A percentile compares a stretch with the other conserved stretches of the same genome.
These are phyloP conservation scores for Athalia cordata DNA, from an alignment of 2,888 invertebrate species.

Conservation along the genomic window DNA sequence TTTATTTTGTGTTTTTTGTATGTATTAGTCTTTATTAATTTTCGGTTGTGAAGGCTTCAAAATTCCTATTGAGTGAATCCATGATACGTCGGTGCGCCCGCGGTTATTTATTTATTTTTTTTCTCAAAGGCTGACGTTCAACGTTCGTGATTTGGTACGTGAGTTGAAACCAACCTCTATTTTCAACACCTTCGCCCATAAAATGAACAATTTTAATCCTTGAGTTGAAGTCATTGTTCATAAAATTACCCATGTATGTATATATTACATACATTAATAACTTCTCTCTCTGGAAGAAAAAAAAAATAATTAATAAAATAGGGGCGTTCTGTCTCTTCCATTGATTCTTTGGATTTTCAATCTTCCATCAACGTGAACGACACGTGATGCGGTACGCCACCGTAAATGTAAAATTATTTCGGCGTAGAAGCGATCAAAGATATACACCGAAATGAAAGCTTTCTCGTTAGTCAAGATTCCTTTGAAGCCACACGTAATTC, in stretches of 20 bases:
- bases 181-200: not conserved
- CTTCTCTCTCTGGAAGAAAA: too few species aligned
- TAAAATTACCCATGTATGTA: too few species aligned
- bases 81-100: constrained; percentile 48
- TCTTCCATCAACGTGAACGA: not conserved
- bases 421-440: not conserved
- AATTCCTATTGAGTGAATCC: constrained; percentile 56
- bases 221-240: not conserved
- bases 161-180: constrained; percentile 1
- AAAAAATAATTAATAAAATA: too few species aligned
- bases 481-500: constrained; percentile 9
- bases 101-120: constrained; percentile 46
- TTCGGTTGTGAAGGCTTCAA: constrained; percentile 50
- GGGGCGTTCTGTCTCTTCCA: too few species aligned
- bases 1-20: constrained; percentile 61
- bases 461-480: constrained; percentile 23
- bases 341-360: too few species aligned
- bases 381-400: not conserved
- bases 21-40: constrained; percentile 54
- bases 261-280: too few species aligned
- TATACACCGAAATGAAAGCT: constrained; percentile 9
- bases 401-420: not conserved
- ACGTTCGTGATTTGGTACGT: constrained; percentile 31
- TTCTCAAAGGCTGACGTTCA: constrained; percentile 34
- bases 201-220: too few species aligned